Base-by-base conservation (phyloP, 2,888 invertebrate species). In the Synergus laeviventris region DNA sequence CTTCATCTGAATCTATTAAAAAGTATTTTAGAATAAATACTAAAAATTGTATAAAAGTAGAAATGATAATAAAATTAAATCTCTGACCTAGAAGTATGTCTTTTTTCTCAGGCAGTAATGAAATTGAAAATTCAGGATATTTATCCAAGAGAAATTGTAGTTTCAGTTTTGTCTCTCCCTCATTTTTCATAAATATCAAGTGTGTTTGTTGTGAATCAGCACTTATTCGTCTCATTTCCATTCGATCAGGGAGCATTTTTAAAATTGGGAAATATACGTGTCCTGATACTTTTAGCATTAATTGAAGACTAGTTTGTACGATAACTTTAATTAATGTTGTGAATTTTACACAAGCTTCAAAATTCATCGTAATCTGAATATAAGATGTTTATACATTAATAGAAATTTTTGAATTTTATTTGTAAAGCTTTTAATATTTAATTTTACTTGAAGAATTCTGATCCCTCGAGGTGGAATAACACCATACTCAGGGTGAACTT, bases 171-270 rank as follows among this genome's bases (percentile, higher is more conserved):
- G 87, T 84, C 2, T 80, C 75, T 14, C 91, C 89, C 11, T 81
- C 74, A 76, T 92, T 92, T 12, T 76, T 84, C 2, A 89, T 83
- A 16, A 82, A 84, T 76, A 92, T 86, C 5, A 81, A 76, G 18
- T 85, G 81, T 38, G 82, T 82, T n/a, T 88, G 86, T 66, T 86
- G 84, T 0, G 91, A 86, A 38, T 87, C 88, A 0, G 87, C 84
- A 7, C 87, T 85, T 2, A 94, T 88, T 76, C 93, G 91, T 61
- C 92, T 84, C 87, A 93, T 91, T 75, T 91, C 91, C 77, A 94
- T 90, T 81, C 88, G 89, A 80, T 91, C 91, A 0, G 94, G 94
- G 36, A 91, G 89, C 59, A 94, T 62, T 64, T 82, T 84, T 14
- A 87, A 66, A 76, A 73, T 91, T 16, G 94, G 94, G 80, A 92